These are phyloP conservation scores for Epizoanthus scotinus DNA, from an alignment of 92 coral and sea anemone species.

Conservation along the genomic window DNA sequence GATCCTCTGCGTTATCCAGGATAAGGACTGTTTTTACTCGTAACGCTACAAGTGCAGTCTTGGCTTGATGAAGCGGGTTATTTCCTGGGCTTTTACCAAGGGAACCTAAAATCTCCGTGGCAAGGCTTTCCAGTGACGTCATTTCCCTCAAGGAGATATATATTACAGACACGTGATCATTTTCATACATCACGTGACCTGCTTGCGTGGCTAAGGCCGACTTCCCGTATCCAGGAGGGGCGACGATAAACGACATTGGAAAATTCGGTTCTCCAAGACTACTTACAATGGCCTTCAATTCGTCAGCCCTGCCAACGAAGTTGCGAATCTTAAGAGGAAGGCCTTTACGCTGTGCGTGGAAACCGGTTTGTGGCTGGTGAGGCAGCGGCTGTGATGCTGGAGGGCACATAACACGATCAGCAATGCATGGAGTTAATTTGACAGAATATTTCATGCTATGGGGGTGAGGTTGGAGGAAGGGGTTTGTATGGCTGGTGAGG, in stretches of 20 bases:
- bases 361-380: neutral
- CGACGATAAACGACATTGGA: slow-evolving; percentile 44
- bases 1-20: slow-evolving; percentile 77
- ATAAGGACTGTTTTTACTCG: slow-evolving; percentile 53
- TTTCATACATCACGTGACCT: slow-evolving; percentile 53
- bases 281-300: slow-evolving; percentile 24
- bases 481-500: neutral
- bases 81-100: slow-evolving; percentile 32
- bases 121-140: slow-evolving; percentile 39
- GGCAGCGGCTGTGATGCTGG: slow-evolving; percentile 6
- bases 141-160: slow-evolving; percentile 46
- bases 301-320: slow-evolving; percentile 59
- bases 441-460: no score
- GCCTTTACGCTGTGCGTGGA: neutral
- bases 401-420: neutral
- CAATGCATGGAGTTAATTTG: no score
- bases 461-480: slow-evolving; percentile 44
- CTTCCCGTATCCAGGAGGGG: slow-evolving; percentile 78
- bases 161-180: slow-evolving; percentile 37
- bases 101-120: slow-evolving; percentile 46
- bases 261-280: neutral
- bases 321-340: slow-evolving; percentile 47
- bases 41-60: slow-evolving; percentile 36
- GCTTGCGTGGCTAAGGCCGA: slow-evolving; percentile 50
- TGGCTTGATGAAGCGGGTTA: slow-evolving; percentile 46